Base-by-base conservation (phyloP, 2,888 invertebrate species). In the Agelastica alni region DNA sequence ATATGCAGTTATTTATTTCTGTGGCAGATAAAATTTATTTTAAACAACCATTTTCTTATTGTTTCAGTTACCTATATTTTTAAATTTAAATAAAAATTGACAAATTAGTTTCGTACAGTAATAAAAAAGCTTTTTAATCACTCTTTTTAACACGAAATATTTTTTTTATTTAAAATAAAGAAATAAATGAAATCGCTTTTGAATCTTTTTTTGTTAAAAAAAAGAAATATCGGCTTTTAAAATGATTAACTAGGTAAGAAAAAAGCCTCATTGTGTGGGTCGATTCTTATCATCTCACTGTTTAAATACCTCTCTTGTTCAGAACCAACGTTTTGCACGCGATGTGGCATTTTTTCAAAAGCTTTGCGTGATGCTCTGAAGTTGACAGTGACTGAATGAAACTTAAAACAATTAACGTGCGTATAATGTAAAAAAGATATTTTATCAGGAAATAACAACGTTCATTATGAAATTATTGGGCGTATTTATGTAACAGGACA, bases 351-450 rank as follows among this genome's bases (percentile, higher is more conserved):
- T 53, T 53, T 53, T 46, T 41, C 18, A 18, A 16, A 13, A 32
- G 2, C 16, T 17, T 53, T 13, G 53, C 53, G 53, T 53, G 53
- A 41, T 41, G 41, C 32, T 42, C 32, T 34, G 26, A 13, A 53
- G 53, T 53, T 53, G 53, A 53, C 53, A 53, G 41, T 46, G 28
- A 47, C 46, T 46, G 41, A 53, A 53, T 46, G 46, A 26, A 20
- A 42, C 41, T 45, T 20, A 34, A 53, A 53, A 53, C 53, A 46
- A 45, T 53, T 53, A 32, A 46, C 42, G 26, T 32, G 45, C 30
- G 39, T 28, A 46, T 41, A 41, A 49, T 41, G 32, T 12, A 20
- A 34, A 49, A 49, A 49, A 49, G 41, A 32, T 49, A 49, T 31
- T 49, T 49, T 41, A 49, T 42, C 41, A 12, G 3, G 14, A 22